Conservation (phyloP, 2,797 vertebrate species). For the Manis javanica region DNA sequence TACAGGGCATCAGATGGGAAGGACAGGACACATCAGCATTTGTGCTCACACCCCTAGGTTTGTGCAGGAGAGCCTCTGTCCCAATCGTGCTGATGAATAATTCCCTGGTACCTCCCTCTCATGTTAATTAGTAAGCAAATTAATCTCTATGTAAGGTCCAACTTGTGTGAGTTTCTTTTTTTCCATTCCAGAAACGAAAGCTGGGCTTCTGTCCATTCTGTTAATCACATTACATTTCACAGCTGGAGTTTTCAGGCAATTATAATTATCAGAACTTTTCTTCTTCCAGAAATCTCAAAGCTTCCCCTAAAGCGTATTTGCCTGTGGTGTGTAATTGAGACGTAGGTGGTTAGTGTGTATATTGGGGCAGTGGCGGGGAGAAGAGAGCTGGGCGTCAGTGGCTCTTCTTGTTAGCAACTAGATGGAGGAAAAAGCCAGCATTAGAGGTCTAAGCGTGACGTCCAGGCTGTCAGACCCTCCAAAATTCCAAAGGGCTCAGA, state of each 20-base stretch:
- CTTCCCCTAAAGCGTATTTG: neutral
- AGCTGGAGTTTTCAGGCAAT: slow-evolving; percentile 73
- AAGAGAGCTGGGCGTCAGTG: neutral
- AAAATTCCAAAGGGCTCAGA: neutral
- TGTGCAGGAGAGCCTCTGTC: neutral
- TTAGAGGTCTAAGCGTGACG: neutral
- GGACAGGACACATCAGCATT: neutral
- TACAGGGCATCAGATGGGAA: neutral
- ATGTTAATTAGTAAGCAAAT: slow-evolving; percentile 67
- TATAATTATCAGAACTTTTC: slow-evolving; percentile 66
- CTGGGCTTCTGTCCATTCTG: slow-evolving; percentile 72
- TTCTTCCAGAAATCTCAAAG: slow-evolving; percentile 27
- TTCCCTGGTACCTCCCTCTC: slow-evolving; percentile 18
- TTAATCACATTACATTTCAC: slow-evolving; percentile 72
- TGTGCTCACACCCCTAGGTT: neutral
- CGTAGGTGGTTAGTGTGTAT: neutral
- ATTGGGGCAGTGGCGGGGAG: neutral
- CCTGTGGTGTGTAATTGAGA: neutral
- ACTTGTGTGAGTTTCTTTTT: slow-evolving; percentile 10
- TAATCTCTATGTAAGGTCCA: slow-evolving; percentile 52
- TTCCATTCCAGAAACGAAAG: slow-evolving; percentile 69
- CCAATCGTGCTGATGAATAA: neutral
- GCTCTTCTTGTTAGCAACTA: neutral
- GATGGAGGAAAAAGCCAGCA: neutral
- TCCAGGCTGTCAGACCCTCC: neutral